A percentile compares a stretch with the other conserved stretches of the same genome.
phyloP scores from a whole-genome alignment of 2,888 invertebrate species.

The Plebejus anna region DNA sequence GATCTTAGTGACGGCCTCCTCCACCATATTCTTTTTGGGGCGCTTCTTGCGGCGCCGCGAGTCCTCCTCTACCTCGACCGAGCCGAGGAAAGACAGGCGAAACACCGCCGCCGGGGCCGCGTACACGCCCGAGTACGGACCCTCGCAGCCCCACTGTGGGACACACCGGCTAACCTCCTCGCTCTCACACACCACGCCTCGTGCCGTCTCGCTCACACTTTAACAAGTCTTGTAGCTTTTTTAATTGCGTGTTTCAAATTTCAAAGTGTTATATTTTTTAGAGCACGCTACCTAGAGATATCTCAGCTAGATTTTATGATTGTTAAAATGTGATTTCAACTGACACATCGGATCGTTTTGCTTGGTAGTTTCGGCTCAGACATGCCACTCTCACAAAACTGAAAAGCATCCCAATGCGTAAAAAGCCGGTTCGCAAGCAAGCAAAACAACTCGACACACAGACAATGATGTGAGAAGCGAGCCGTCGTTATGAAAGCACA shows the following conservation, averaged over 20 bases:
- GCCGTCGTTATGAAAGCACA: slow-evolving; percentile 70
- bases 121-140: slow-evolving; percentile 74
- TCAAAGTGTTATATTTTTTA: not conserved
- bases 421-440: slow-evolving; percentile 59
- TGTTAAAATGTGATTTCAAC: slow-evolving; percentile 1
- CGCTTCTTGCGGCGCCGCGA: slow-evolving; percentile 85
- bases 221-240: not conserved
- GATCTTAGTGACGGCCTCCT: slow-evolving; percentile 91
- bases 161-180: slow-evolving; percentile 66
- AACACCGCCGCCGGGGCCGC: slow-evolving; percentile 86
- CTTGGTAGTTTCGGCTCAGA: slow-evolving; percentile 34
- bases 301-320: not conserved
- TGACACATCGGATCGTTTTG: slow-evolving; percentile 41
- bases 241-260: no score
- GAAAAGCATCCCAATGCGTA: slow-evolving; percentile 29
- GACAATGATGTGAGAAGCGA: slow-evolving; percentile 75
- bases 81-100: slow-evolving; percentile 90
- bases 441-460: slow-evolving; percentile 74
- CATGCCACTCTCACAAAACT: slow-evolving; percentile 15
- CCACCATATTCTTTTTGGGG: slow-evolving; percentile 93
- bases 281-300: not conserved
- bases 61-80: slow-evolving; percentile 92
- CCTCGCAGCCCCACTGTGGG: slow-evolving; percentile 69
- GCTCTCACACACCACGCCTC: slow-evolving; percentile 47
- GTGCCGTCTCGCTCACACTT: slow-evolving; percentile 33